A percentile compares a stretch with the other conserved stretches of the same genome.
These are phyloP conservation scores for Drosophila demipolita DNA, from an alignment of 2,888 invertebrate species.

Conservation along the genomic window DNA sequence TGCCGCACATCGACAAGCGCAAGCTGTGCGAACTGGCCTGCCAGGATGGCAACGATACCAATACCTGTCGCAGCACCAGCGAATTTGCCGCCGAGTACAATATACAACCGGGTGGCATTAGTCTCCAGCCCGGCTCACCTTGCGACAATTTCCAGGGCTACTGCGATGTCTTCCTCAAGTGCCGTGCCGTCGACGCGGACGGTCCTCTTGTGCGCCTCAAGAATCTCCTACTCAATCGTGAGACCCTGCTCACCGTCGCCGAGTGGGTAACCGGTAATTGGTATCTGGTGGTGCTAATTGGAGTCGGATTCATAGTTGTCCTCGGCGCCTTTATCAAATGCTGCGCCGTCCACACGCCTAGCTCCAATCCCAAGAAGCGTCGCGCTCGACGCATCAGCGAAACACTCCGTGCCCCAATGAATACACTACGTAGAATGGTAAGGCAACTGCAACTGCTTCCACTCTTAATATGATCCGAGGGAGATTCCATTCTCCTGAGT, in stretches of 20 bases:
- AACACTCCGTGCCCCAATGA: conserved; percentile 95
- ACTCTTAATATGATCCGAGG: not conserved
- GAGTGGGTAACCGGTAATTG: conserved; percentile 98
- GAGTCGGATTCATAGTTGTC: conserved; percentile 95
- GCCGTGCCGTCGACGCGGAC: conserved; percentile 99
- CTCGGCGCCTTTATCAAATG: conserved; percentile 99
- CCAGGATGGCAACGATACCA: conserved; percentile 91
- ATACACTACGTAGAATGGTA: conserved; percentile 95
- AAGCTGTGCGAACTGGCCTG: conserved; percentile 99
- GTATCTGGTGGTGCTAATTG: conserved; percentile 97
- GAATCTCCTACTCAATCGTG: conserved; percentile 96
- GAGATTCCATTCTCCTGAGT: not conserved
- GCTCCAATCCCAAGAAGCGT: conserved; percentile 98
- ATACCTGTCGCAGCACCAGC: conserved; percentile 93
- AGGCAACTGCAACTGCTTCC: conserved; percentile 50
- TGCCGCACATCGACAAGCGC: conserved; percentile 91
- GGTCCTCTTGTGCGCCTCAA: conserved; percentile 98
- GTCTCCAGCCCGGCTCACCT: conserved; percentile 97
- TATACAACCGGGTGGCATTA: conserved; percentile 92
- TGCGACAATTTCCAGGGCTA: conserved; percentile 99
- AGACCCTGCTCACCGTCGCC: conserved; percentile 94
- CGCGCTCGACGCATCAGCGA: conserved; percentile 97
- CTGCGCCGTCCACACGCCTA: conserved; percentile 99
- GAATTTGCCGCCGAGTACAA: conserved; percentile 92
- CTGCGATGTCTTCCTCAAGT: conserved; percentile 99